Evolutionary conservation across 2,797 vertebrate species (phyloP), one percentile per base, ranked within the genome.

Genomic region (Dendrocincla tyrannina): DNA sequence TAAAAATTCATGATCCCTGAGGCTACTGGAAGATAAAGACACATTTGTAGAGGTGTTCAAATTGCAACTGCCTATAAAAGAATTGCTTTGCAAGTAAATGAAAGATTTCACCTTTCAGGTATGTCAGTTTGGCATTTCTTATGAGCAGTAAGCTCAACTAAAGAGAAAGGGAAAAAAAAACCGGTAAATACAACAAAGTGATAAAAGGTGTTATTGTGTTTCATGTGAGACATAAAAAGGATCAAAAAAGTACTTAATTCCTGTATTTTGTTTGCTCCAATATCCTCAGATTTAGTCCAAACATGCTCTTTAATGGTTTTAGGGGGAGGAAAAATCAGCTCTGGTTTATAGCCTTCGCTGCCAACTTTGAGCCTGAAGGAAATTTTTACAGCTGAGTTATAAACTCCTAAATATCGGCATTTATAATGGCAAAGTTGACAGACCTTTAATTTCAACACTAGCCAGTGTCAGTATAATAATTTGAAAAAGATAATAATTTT

Each of bases 341-440:
- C 79, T 91, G 75, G 49, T 82, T 94, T 95, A 96, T 89, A 91
- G 72, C 37, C 55, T 72, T 86, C 35, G 14, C 69, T 89, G 90
- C 70, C 86, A 96, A 66, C 56, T 88, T 88, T 82, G 32, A 95
- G 82, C 62, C 82, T 74, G 69, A 94, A 92, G 82, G 92, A 96
- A 96, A 92, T 89, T 97, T 97, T 95, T 95, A 96, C 76, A 97
- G 82, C 86, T 94, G 93, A 95, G 53, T 96, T 96, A 96, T 95
- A 94, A 94, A 96, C 78, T 94, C 85, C 78, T 95, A 95, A 95
- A 95, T 94, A 94, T 89, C 6, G 0, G 47, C 92, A 88, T 91
- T 96, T 96, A 91, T 81, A 91, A 76, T 75, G 32, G 68, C 76
- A 75, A 93, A 32, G 67, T 49, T 89, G 87, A 86, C 89, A 91